Conservation (phyloP, 1,140 invertebrate genomes). For the Cryptotermes secundus region DNA sequence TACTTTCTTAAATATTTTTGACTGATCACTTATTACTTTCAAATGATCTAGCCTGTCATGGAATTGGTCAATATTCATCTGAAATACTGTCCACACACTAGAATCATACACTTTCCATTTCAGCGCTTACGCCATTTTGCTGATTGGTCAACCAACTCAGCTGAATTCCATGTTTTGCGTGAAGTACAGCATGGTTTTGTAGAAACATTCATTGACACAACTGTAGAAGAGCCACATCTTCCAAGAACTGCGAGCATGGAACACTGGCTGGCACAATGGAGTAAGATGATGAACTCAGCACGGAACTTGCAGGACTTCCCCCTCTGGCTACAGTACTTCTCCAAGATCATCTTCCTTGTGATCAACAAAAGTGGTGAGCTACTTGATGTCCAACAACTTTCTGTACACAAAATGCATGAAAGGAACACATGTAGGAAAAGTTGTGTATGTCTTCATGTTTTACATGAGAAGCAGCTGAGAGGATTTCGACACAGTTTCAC, state of each 20-base stretch:
- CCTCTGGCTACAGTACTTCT: slow-evolving; percentile 68
- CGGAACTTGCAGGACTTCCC: slow-evolving; percentile 61
- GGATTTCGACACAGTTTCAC: no score
- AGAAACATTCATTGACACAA: slow-evolving; percentile 57
- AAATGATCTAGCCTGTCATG: no score
- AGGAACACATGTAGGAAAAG: no score
- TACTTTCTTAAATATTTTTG: no score
- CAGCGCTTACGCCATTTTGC: slow-evolving; percentile 70
- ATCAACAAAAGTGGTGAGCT: slow-evolving; percentile 64
- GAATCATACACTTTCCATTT: slow-evolving; percentile 27
- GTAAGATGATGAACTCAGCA: slow-evolving; percentile 54
- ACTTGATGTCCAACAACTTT: not conserved
- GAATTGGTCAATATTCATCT: no score
- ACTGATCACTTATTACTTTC: no score
- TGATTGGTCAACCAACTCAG: slow-evolving; percentile 68
- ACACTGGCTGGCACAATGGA: slow-evolving; percentile 66
- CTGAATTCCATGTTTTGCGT: slow-evolving; percentile 65
- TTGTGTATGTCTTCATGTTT: no score
- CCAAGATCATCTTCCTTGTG: slow-evolving; percentile 68
- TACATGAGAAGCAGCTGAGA: no score
- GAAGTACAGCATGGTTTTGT: slow-evolving; percentile 67
- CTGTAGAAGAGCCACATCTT: not conserved
- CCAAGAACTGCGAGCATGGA: slow-evolving; percentile 44
- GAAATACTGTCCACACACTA: no score
- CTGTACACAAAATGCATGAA: no score